A percentile compares a stretch with the other conserved stretches of the same genome.
Evolutionary conservation across 1,140 invertebrate species (phyloP).

Genomic region (Pantala flavescens): DNA sequence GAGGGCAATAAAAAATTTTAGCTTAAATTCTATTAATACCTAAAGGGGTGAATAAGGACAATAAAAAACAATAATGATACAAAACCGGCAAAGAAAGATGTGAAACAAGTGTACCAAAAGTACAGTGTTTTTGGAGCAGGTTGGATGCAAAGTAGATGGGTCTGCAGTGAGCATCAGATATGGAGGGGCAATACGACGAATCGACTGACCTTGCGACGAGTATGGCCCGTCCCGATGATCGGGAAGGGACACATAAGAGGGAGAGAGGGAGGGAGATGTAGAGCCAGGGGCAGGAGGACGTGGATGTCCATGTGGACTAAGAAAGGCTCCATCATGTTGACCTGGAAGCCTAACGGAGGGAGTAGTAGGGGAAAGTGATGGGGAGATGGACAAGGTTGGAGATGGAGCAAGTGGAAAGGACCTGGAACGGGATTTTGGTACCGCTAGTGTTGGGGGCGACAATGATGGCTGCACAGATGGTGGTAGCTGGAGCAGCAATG

Average conservation of each 20-base stretch:
- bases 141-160: background rate
- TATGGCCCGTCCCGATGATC: conserved; percentile 20
- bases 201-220: conserved; percentile 25
- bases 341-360: background rate
- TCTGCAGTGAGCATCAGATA: background rate
- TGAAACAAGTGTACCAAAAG: conserved; percentile 2
- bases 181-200: background rate
- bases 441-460: background rate
- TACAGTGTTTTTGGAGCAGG: conserved; percentile 2
- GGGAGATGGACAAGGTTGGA: conserved; percentile 1
- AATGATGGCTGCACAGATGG: background rate
- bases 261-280: conserved; percentile 13
- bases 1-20: background rate
- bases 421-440: conserved; percentile 18
- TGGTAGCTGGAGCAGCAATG: background rate
- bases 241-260: conserved; percentile 18
- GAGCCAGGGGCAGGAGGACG: conserved; percentile 12
- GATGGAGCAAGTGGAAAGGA: conserved; percentile 21
- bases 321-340: background rate
- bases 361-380: background rate
- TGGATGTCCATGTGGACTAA: background rate
- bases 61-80: background rate
- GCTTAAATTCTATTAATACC: background rate
- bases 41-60: background rate
- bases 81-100: background rate